Percentiles rank a stretch among this genome's conserved stretches.
Conservation (phyloP, 2,113 vertebrate species). For the Trinectes maculatus region DNA sequence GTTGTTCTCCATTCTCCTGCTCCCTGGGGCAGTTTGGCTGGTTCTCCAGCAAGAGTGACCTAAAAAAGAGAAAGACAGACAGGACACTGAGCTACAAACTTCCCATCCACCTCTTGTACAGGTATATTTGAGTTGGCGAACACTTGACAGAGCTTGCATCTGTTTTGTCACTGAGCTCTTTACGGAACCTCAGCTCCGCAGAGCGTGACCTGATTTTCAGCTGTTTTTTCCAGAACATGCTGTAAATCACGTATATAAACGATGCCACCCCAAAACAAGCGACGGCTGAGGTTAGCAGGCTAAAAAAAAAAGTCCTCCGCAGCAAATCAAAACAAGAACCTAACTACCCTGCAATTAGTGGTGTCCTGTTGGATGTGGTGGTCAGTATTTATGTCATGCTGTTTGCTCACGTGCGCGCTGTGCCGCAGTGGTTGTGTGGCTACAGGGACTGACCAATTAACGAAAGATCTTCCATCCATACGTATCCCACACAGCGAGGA, state of each 20-base stretch:
- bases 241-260: slow-evolving; percentile 36
- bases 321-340: slow-evolving; percentile 55
- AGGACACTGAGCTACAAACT: slow-evolving; percentile 59
- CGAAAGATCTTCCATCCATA: slow-evolving; percentile 37
- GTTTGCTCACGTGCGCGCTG: too few relatives aligned
- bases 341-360: slow-evolving; percentile 58
- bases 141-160: slow-evolving; percentile 35
- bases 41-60: slow-evolving; percentile 48
- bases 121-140: slow-evolving; percentile 25
- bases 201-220: slow-evolving; percentile 46
- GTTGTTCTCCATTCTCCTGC: slow-evolving; percentile 66
- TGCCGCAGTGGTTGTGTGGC: slow-evolving; percentile 17
- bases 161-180: slow-evolving; percentile 18
- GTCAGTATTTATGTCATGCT: slow-evolving; percentile 65
- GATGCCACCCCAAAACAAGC: slow-evolving; percentile 33
- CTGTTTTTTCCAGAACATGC: slow-evolving; percentile 17
- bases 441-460: slow-evolving; percentile 43
- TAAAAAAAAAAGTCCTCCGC: slow-evolving; percentile 31
- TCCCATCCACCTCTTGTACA: slow-evolving; percentile 14
- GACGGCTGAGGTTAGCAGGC: slow-evolving; percentile 42
- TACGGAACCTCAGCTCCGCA: slow-evolving; percentile 6
- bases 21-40: slow-evolving; percentile 48
- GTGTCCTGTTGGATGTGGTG: slow-evolving; percentile 47
- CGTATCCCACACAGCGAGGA: slow-evolving; percentile 29
- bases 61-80: slow-evolving; percentile 66